phyloP scores from a whole-genome alignment of 2,888 invertebrate genomes.

The Ernsta delagoae region DNA sequence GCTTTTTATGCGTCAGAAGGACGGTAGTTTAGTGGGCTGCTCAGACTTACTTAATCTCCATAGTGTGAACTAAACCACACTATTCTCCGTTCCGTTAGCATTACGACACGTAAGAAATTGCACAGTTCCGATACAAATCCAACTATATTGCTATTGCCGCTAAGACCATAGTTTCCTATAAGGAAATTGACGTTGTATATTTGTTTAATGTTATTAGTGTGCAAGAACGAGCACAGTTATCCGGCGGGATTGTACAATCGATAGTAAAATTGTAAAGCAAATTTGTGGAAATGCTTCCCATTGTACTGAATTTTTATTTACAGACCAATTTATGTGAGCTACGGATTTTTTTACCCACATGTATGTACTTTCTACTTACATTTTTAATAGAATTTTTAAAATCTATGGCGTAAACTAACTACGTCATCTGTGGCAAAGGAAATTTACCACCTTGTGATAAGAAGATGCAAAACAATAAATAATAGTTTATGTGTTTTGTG shows the following conservation, averaged over 20 bases:
- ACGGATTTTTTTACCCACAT: no score
- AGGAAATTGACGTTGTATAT: constrained; percentile 14
- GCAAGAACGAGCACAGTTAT: constrained; percentile 23
- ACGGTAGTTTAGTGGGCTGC: no score
- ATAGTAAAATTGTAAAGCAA: constrained; percentile 6
- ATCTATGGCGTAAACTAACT: no score
- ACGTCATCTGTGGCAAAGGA: no score
- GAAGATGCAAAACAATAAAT: no score
- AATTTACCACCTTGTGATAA: no score
- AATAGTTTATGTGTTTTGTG: no score
- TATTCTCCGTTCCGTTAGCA: neutral
- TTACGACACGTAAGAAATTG: constrained; percentile 7
- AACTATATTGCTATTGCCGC: constrained; percentile 9
- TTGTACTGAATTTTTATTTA: constrained; percentile 20
- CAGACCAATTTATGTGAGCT: neutral
- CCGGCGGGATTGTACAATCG: constrained; percentile 8
- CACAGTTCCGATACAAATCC: neutral
- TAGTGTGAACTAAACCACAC: neutral
- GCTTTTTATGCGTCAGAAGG: no score
- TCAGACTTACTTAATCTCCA: no score
- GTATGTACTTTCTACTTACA: no score
- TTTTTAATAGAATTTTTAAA: no score
- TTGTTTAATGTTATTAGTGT: constrained; percentile 25
- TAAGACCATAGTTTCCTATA: constrained; percentile 11
- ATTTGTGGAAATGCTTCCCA: constrained; percentile 7